Conservation (phyloP, 2,888 invertebrate genomes). For the Caradrina kadenii region DNA sequence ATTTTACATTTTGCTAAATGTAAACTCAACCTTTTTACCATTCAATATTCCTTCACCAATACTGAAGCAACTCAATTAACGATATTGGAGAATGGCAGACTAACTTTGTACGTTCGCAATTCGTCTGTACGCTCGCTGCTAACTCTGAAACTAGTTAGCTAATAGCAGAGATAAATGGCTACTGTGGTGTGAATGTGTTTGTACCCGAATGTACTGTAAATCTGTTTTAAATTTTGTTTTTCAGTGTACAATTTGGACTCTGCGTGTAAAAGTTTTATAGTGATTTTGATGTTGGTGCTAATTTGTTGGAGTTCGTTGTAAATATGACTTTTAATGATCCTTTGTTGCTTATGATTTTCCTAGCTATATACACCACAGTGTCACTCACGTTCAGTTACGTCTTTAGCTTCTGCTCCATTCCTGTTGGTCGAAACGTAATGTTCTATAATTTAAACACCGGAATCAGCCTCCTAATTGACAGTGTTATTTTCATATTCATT, state of each 20-base stretch:
- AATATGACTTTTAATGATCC: neutral
- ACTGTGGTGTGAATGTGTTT: slow-evolving; percentile 62
- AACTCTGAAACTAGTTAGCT: slow-evolving; percentile 73
- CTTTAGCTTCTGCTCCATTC: no score
- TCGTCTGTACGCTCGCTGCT: slow-evolving; percentile 55
- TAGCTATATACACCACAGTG: no score
- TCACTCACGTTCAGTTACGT: no score
- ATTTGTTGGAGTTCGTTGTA: slow-evolving; percentile 4
- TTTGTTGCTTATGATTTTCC: no score
- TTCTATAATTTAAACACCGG: no score
- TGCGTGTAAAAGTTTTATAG: slow-evolving; percentile 16
- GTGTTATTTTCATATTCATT: neutral
- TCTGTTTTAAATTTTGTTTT: slow-evolving; percentile 54
- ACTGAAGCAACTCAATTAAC: slow-evolving; percentile 70
- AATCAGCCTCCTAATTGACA: neutral
- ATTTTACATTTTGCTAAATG: slow-evolving; percentile 20
- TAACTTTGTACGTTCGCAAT: slow-evolving; percentile 63
- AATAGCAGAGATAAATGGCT: slow-evolving; percentile 74
- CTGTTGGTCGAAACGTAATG: no score
- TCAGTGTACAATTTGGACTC: slow-evolving; percentile 32
- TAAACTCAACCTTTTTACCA: slow-evolving; percentile 40
- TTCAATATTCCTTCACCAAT: slow-evolving; percentile 55
- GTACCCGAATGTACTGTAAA: slow-evolving; percentile 56
- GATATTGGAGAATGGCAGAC: slow-evolving; percentile 67
- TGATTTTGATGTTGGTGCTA: slow-evolving; percentile 13